Evolutionary conservation across 2,113 vertebrate genomes (phyloP).

Genomic region (Arothron firmamentum): DNA sequence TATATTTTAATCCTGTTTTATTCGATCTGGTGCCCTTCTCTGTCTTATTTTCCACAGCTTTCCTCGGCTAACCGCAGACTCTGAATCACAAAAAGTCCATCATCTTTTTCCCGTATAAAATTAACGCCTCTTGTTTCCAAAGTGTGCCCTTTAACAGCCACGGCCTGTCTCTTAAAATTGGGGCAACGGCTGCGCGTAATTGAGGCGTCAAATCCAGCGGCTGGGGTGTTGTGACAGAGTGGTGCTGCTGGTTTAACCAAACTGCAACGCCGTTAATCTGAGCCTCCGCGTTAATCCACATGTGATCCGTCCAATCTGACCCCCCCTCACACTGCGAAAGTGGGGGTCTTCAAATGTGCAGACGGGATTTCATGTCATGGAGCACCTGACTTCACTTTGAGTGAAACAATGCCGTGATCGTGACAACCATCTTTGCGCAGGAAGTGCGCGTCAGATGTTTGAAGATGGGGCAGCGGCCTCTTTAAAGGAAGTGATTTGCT

Average conservation of each 20-base stretch:
- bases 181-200: constrained; percentile 26
- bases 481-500: constrained; percentile 64
- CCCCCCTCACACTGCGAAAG: neutral
- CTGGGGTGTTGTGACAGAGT: constrained; percentile 16
- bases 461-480: constrained; percentile 54
- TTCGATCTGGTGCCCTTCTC: neutral
- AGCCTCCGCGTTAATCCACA: too few relatives aligned
- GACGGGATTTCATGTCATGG: too few relatives aligned
- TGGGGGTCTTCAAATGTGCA: constrained; percentile 31
- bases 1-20: neutral
- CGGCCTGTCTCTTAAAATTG: constrained; percentile 41
- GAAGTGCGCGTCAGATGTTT: neutral
- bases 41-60: neutral
- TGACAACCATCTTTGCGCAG: too few relatives aligned
- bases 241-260: constrained; percentile 33
- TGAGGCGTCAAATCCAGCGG: constrained; percentile 59
- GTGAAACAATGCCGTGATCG: too few relatives aligned
- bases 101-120: constrained; percentile 36
- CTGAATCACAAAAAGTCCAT: constrained; percentile 49
- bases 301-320: too few relatives aligned
- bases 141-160: constrained; percentile 64
- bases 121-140: constrained; percentile 20
- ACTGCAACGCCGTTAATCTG: too few relatives aligned
- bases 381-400: too few relatives aligned
- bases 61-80: constrained; percentile 22